Evolutionary conservation across 1,140 invertebrate species (phyloP), one percentile per base, ranked within the genome.

Genomic region (Drosophila simulans): DNA sequence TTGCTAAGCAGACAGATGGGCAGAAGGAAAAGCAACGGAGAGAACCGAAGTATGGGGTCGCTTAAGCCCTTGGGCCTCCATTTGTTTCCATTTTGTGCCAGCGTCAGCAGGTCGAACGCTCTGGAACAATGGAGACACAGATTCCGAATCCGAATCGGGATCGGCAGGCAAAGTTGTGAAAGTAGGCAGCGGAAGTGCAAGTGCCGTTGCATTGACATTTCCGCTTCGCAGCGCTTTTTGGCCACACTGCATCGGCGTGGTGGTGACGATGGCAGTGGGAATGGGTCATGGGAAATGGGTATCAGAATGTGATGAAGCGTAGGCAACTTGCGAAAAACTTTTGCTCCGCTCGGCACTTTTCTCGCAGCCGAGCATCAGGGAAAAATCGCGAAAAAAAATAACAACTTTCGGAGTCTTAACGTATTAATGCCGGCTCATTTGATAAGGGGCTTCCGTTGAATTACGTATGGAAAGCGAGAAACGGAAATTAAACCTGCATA

Each of bases 71-170:
- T 52, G 63, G 78, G 62, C 66, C 77, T 74, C 79, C 83, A 88
- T 88, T 88, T 88, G 83, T 88, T 88, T 89, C 83, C 84, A 88
- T 88, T 88, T 88, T 88, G 76, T 83, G 83, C 86, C 75, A 89
- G 80, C 83, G 80, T 88, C 83, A 88, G 83, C 83, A 88, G 84
- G 71, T 74, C 65, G 75, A 89, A 58, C 63, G 63, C 83, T 53
- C 63, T 79, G 79, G 79, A 88, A 82, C 79, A 88, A 86, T 79
- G 53, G 46, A 66, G 68, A 71, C 49, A 49, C 49, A 45, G 45
- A 79, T 62, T 51, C 54, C n/a, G 40, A 27, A 42, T 58, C 65
- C 56, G 65, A 42, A 52, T 70, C 75, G 54, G 64, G 72, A 58
- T 65, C 45, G 62, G 63, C 45, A 66, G 81, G 77, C 65, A 85